Evolutionary conservation across 2,888 invertebrate genomes (phyloP), one percentile per base, ranked within the genome.

Genomic region (Idaea straminata): DNA sequence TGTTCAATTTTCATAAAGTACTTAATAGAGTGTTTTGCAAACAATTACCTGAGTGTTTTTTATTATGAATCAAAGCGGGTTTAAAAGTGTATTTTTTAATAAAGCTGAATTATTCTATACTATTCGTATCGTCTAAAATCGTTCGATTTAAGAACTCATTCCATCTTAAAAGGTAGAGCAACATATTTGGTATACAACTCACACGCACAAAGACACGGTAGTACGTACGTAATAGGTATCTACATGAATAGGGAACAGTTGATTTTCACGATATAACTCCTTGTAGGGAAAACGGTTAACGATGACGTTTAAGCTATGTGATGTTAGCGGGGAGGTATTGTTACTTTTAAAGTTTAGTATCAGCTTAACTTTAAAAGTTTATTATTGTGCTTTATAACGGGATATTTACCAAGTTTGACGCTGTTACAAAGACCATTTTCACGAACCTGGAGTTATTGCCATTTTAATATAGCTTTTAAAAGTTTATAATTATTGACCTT

Each of bases 211-310:
- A 38, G 38, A 38, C 38, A 38, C 6, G 38, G 38, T 38, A 38
- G 38, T 38, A 36, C 38, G 38, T 36, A 38, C 38, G 38, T 38
- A 38, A 38, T 6, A 38, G 38, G 36, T 36, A 38, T 4, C 7
- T 38, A 38, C 38, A 38, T 38, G 6, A 38, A 38, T 38, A 13
- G 38, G 38, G 6, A 38, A 38, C 47, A 61, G 25, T 57, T 35
- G 15, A 15, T 64, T 68, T 69, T 64, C 67, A 64, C 61, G 10
- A 65, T 65, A 66, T 65, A 66, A 65, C 58, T 65, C 66, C 68
- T 65, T 69, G 16, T 65, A 66, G 58, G 67, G 70, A 58, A 65
- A 68, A 62, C 65, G 59, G 6, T 62, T 68, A 66, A 67, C 67
- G 64, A 63, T 61, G 66, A 15, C 36, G 69, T 47, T 38, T 63